Conservation (phyloP, 2,888 invertebrate genomes). For the Aphidius colemani region DNA sequence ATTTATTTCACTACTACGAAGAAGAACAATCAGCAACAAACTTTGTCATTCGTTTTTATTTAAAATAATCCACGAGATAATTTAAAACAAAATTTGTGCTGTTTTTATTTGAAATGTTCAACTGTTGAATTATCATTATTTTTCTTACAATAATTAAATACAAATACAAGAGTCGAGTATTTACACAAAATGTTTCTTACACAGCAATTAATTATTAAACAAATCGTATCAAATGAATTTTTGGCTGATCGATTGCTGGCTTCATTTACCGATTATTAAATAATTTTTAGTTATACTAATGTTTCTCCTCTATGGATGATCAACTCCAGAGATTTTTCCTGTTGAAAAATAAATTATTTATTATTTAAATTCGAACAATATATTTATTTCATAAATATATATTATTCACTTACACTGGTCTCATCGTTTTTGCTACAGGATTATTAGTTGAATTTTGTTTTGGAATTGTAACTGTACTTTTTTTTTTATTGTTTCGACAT, state of each 20-base stretch:
- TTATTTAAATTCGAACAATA: slow-evolving; percentile 44
- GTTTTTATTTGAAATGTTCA: background rate
- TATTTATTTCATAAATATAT: slow-evolving; percentile 46
- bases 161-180: slow-evolving; percentile 50
- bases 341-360: slow-evolving; percentile 30
- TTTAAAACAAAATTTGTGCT: too few species aligned
- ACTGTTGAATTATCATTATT: background rate
- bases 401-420: slow-evolving; percentile 36
- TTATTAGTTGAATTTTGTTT: slow-evolving; percentile 26
- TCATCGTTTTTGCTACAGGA: slow-evolving; percentile 36
- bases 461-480: slow-evolving; percentile 1
- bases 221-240: slow-evolving; percentile 4
- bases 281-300: background rate
- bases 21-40: too few species aligned
- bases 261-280: background rate
- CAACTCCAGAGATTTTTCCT: slow-evolving; percentile 59
- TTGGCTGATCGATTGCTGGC: background rate
- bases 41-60: too few species aligned
- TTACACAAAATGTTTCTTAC: slow-evolving; percentile 9
- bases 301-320: slow-evolving; percentile 36
- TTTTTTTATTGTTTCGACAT: slow-evolving; percentile 64
- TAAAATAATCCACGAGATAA: too few species aligned
- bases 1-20: too few species aligned
- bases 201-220: too few species aligned
- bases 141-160: slow-evolving; percentile 33